These are phyloP conservation scores for Myotis brandtii DNA, from an alignment of 2,113 vertebrate genomes.

Conservation along the genomic window DNA sequence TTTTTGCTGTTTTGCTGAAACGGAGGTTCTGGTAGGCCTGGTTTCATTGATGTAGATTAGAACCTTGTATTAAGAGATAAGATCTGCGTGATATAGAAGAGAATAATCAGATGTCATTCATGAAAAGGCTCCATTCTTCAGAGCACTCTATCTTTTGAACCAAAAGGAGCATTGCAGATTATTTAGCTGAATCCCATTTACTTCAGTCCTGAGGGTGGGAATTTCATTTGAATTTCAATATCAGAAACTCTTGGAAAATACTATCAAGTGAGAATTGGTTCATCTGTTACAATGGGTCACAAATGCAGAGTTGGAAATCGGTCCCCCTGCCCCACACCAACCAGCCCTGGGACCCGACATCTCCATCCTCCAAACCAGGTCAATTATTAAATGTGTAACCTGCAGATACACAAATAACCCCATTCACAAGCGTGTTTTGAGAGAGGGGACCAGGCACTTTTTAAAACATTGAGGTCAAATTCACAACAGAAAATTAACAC, in stretches of 20 bases:
- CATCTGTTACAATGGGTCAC: fast-evolving
- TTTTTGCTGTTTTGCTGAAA: neutral
- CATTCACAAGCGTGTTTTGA: neutral
- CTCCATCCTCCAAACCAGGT: neutral
- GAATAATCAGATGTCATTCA: fast-evolving
- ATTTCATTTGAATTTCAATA: fast-evolving
- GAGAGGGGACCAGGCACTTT: neutral
- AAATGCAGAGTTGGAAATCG: neutral
- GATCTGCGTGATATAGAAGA: fast-evolving
- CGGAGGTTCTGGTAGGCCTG: neutral
- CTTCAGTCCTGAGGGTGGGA: too few species aligned
- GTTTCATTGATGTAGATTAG: neutral
- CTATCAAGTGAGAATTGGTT: neutral
- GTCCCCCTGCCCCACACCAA: too few species aligned
- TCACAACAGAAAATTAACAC: neutral
- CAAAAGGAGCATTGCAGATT: fast-evolving
- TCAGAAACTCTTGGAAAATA: neutral
- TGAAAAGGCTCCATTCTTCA: fast-evolving
- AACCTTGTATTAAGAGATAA: neutral
- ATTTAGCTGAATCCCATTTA: fast-evolving
- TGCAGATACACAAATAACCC: neutral
- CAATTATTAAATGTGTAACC: fast-evolving
- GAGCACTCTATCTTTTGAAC: neutral
- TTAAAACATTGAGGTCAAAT: neutral
- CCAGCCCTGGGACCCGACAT: neutral